phyloP scores from a whole-genome alignment of 1,140 invertebrate genomes.

The Monomorium pharaonis region DNA sequence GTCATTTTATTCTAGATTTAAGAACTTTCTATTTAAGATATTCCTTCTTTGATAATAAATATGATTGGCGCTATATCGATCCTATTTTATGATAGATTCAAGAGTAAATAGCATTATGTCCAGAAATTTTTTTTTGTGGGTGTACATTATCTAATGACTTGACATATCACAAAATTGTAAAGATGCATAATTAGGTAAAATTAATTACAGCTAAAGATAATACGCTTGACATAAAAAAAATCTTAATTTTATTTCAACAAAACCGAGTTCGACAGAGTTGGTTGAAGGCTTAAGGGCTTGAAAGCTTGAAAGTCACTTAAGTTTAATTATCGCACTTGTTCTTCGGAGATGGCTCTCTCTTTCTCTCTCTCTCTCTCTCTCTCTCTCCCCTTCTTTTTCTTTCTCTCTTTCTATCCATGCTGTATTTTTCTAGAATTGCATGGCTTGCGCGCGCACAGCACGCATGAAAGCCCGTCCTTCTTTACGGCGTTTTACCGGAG shows the following conservation, averaged over 20 bases:
- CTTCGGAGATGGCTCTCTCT: neutral
- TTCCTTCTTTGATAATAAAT: too few species aligned
- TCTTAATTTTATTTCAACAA: neutral
- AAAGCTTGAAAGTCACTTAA: constrained; percentile 32
- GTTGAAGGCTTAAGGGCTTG: neutral
- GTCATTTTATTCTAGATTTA: too few species aligned
- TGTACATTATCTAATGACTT: too few species aligned
- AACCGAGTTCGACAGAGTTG: neutral
- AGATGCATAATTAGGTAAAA: neutral
- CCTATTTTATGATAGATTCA: too few species aligned
- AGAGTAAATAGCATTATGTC: too few species aligned
- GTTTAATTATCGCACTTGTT: constrained; percentile 45
- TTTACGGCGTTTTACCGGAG: constrained; percentile 30
- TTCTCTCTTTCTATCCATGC: neutral
- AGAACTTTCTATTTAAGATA: too few species aligned
- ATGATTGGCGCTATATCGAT: too few species aligned
- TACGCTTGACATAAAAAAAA: neutral
- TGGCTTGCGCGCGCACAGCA: constrained; percentile 7
- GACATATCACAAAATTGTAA: neutral
- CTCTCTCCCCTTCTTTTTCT: neutral
- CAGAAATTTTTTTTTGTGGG: too few species aligned
- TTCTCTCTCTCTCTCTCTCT: too few species aligned
- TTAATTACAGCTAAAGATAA: neutral
- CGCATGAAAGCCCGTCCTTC: constrained; percentile 36
- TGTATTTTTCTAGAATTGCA: constrained; percentile 44